Conservation (phyloP, 2,797 vertebrate species). For the Lophotriccus pileatus region DNA sequence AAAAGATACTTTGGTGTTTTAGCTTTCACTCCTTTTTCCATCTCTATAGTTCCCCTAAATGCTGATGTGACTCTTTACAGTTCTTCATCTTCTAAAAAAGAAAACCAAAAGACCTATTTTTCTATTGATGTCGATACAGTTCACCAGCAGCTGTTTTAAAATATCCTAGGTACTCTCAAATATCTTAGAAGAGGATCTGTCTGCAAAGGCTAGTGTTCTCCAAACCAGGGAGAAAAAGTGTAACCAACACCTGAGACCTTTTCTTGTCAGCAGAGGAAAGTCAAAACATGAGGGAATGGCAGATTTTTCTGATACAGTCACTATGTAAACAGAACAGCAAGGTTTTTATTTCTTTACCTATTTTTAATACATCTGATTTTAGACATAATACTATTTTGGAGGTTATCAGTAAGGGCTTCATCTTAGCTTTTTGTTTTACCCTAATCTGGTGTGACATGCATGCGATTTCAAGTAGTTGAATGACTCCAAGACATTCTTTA, state of each 20-base stretch:
- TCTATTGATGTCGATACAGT: not conserved
- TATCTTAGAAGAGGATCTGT: not conserved
- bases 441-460: accelerated
- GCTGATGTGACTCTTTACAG: not conserved
- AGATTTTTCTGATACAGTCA: not conserved
- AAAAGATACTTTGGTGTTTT: not conserved
- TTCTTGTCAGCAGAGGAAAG: not conserved
- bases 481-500: not conserved
- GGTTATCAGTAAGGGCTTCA: not conserved
- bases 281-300: not conserved
- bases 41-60: not conserved
- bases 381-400: not conserved
- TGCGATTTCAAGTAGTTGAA: not conserved
- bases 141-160: not conserved
- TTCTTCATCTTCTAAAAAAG: not conserved
- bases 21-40: not conserved
- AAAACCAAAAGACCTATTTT: not conserved
- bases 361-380: not conserved
- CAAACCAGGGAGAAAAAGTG: not conserved
- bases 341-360: not conserved
- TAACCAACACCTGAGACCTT: not conserved
- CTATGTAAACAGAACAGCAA: not conserved
- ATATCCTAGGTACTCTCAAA: not conserved
- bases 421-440: not conserved
- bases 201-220: not conserved